Evolutionary conservation across 2,888 invertebrate species (phyloP).

Genomic region (Hesperia comma): DNA sequence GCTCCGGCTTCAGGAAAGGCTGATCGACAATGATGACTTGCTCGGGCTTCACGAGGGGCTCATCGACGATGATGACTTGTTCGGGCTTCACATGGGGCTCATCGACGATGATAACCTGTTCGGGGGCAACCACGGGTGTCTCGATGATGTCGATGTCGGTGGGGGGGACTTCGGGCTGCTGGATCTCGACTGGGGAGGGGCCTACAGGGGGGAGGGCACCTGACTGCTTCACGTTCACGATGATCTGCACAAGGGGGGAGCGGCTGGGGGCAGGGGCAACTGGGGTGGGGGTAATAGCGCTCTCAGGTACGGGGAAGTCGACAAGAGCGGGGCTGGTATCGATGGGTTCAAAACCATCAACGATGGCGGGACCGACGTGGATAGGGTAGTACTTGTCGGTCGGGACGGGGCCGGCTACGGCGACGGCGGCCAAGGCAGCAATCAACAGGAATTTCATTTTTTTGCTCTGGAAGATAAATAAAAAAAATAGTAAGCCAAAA

Average conservation of each 20-base stretch:
- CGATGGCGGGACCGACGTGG: constrained; percentile 43
- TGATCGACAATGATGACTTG: constrained; percentile 42
- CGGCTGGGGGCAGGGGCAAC: not conserved
- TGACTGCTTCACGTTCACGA: constrained; percentile 43
- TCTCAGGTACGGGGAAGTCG: constrained; percentile 28
- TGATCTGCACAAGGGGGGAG: constrained; percentile 48
- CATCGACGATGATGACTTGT: constrained; percentile 39
- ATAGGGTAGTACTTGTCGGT: constrained; percentile 17
- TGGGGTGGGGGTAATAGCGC: not conserved
- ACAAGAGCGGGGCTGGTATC: constrained; percentile 37
- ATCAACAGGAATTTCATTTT: constrained; percentile 41
- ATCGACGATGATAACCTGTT: constrained; percentile 31
- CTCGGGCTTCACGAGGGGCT: constrained; percentile 40
- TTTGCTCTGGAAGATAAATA: constrained; percentile 3
- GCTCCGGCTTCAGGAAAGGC: constrained; percentile 43
- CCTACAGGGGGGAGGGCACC: not conserved
- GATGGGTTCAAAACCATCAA: constrained; percentile 36
- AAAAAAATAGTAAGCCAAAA: not conserved
- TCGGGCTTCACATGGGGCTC: not conserved
- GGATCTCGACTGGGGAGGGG: constrained; percentile 39
- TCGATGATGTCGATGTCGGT: constrained; percentile 40
- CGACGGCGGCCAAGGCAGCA: constrained; percentile 44
- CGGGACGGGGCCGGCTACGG: constrained; percentile 38
- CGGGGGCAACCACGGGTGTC: constrained; percentile 35
- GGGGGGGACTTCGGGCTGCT: constrained; percentile 26